Base-by-base conservation (phyloP, 2,888 invertebrate species). In the Ephialtes manifestator region DNA sequence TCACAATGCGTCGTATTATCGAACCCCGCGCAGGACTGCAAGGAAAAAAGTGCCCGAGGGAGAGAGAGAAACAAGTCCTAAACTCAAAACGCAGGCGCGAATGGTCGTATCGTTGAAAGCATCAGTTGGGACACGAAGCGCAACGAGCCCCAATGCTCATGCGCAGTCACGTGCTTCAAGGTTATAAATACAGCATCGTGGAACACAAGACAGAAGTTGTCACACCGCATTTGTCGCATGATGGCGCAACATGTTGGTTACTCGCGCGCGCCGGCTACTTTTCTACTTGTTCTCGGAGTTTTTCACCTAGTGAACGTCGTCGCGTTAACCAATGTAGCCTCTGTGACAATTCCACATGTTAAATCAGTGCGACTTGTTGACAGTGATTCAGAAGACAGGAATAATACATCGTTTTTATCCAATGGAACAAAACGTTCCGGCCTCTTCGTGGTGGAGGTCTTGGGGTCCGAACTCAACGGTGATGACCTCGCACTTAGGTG, bases 241-340 rank as follows among this genome's bases (percentile, higher is more conserved):
- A 93, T 93, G 93, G 93, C 92, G 92, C 93, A 92, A 91, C 91
- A 91, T 93, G 92, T 92, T 91, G 90, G 87, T 90, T 88, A 89
- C 84, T 87, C 89, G 89, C 86, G 88, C 87, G 90, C 87, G 90
- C 91, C 92, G 91, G 91, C 88, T 89, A 88, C 89, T 89, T 87
- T 91, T 90, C 89, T 92, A 87, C 84, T 93, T 87, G 87, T 92
- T 89, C 80, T 91, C 84, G 87, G 86, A 86, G 72, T 90, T 87
- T 86, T 90, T 86, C 88, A 91, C 81, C 83, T 90, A 89, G 88
- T 88, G 77, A 90, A 87, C 74, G 88, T 86, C 55, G 82, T 88
- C 71, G 85, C 85, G 84, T 80, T 90, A 86, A 82, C 60, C 75
- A 46, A 81, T 15, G 58, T 74, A 18, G 46, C 53, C 43, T 85